phyloP scores from a whole-genome alignment of 2,888 invertebrate genomes.

The Margaritifera margaritifera region DNA sequence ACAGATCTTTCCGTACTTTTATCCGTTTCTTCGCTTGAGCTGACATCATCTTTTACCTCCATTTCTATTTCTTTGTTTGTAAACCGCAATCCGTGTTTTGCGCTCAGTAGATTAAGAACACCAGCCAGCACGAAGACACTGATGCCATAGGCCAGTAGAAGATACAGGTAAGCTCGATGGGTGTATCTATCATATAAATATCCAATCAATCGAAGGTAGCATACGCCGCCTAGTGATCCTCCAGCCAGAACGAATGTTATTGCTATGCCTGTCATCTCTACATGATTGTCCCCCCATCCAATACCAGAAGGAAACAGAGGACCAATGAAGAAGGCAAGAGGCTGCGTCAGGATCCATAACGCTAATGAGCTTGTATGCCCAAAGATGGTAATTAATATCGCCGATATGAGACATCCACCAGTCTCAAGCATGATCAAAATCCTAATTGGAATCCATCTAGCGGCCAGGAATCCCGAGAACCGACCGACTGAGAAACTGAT shows the following conservation, averaged over 20 bases:
- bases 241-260: slow-evolving; percentile 48
- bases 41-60: background rate
- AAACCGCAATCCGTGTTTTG: slow-evolving; percentile 36
- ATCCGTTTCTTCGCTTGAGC: no score
- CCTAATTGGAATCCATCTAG: slow-evolving; percentile 44
- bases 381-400: slow-evolving; percentile 42
- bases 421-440: slow-evolving; percentile 43
- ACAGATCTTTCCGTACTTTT: no score
- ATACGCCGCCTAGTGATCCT: slow-evolving; percentile 45
- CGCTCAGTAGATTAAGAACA: slow-evolving; percentile 29
- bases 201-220: slow-evolving; percentile 48
- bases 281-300: slow-evolving; percentile 51
- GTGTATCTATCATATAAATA: slow-evolving; percentile 48
- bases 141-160: slow-evolving; percentile 40
- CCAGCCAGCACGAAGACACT: slow-evolving; percentile 26
- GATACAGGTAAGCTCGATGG: slow-evolving; percentile 40
- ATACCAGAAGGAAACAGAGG: slow-evolving; percentile 52
- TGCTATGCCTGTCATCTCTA: slow-evolving; percentile 51
- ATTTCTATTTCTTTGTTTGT: slow-evolving; percentile 10
- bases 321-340: slow-evolving; percentile 46
- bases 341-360: slow-evolving; percentile 47
- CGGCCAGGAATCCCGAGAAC: slow-evolving; percentile 41
- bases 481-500: slow-evolving; percentile 50
- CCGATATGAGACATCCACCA: slow-evolving; percentile 30
- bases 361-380: slow-evolving; percentile 30